Evolutionary conservation across 2,113 vertebrate genomes (phyloP).

Genomic region (Cottus gobio): DNA sequence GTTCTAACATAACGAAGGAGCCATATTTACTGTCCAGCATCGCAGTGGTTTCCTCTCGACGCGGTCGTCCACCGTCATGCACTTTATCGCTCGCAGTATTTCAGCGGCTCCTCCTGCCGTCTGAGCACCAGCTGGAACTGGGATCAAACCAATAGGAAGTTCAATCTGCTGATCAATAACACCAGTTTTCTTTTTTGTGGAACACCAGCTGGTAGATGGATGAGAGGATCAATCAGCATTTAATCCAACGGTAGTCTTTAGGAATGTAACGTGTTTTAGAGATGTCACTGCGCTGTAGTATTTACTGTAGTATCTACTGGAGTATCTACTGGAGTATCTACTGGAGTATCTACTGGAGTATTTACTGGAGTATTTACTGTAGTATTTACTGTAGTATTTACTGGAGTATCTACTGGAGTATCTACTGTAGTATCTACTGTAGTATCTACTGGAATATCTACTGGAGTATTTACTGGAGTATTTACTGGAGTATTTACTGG

Average conservation of each 20-base stretch:
- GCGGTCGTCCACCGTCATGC: slow-evolving; percentile 63
- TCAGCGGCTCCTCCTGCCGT: slow-evolving; percentile 23
- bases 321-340: slow-evolving; percentile 16
- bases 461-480: no score
- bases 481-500: slow-evolving; percentile 4
- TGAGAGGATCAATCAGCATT: slow-evolving; percentile 29
- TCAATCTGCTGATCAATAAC: neutral
- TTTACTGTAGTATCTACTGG: no score
- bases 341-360: no score
- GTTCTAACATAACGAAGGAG: slow-evolving; percentile 44
- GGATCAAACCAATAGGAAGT: slow-evolving; percentile 20
- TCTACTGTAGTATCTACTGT: slow-evolving; percentile 25
- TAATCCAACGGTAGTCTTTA: slow-evolving; percentile 16
- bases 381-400: no score
- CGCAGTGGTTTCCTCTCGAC: slow-evolving; percentile 24
- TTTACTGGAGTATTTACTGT: no score
- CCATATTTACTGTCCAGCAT: slow-evolving; percentile 35
- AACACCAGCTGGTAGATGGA: neutral
- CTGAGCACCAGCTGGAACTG: slow-evolving; percentile 1
- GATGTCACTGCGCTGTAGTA: slow-evolving; percentile 28
- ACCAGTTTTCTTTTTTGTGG: slow-evolving; percentile 14
- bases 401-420: no score
- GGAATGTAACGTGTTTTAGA: slow-evolving; percentile 13
- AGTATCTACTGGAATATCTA: no score
- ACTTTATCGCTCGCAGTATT: slow-evolving; percentile 72